phyloP scores from a whole-genome alignment of 2,888 invertebrate species.

The Drosophila borealis region DNA sequence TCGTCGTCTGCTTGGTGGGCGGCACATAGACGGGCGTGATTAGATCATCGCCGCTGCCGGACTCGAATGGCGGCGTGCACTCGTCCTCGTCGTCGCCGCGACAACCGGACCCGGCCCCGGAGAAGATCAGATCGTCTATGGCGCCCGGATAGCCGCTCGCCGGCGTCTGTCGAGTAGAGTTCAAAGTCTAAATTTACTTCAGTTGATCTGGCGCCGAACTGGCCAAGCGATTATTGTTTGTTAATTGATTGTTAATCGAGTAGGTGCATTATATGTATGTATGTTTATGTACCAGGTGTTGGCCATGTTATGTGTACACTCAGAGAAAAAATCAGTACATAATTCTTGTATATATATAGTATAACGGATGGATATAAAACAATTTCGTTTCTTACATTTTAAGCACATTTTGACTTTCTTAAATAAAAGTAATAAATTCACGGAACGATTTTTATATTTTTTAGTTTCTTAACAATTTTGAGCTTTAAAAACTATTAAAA shows the following conservation, averaged over 20 bases:
- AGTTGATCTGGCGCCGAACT: constrained; percentile 69
- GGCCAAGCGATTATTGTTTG: constrained; percentile 64
- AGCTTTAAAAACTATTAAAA: too few species aligned
- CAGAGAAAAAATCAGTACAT: background rate
- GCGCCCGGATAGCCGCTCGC: constrained; percentile 92
- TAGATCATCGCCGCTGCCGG: constrained; percentile 94
- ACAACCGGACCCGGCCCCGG: constrained; percentile 96
- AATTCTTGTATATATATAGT: too few species aligned
- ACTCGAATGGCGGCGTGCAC: constrained; percentile 93
- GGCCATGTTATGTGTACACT: background rate
- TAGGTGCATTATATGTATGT: constrained; percentile 35
- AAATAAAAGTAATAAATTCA: too few species aligned
- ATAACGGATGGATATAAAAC: too few species aligned
- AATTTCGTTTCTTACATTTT: too few species aligned
- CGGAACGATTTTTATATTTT: too few species aligned
- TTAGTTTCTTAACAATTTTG: too few species aligned
- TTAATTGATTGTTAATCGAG: constrained; percentile 53
- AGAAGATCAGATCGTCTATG: constrained; percentile 95
- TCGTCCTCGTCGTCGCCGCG: constrained; percentile 97
- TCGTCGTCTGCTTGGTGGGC: constrained; percentile 90
- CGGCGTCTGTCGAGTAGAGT: constrained; percentile 88
- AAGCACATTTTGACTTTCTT: too few species aligned
- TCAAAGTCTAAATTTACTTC: constrained; percentile 77
- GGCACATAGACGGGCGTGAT: constrained; percentile 97
- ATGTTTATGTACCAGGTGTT: too few species aligned